Conservation (phyloP, 1,140 invertebrate genomes). For the Polypedilum pembai region DNA sequence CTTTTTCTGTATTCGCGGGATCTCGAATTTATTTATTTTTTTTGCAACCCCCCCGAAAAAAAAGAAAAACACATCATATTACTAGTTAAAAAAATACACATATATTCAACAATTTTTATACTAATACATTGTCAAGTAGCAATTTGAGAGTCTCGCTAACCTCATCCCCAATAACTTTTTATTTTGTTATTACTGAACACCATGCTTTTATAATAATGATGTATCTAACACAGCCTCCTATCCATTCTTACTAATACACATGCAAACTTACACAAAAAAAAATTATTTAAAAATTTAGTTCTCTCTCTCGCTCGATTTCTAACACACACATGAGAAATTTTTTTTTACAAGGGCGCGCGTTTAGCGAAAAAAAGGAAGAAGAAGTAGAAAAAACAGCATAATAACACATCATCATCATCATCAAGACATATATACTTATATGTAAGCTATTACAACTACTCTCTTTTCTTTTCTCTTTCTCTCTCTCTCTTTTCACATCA, state of each 20-base stretch:
- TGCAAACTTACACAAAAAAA: not conserved
- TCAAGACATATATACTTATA: not conserved
- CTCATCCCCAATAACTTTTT: not conserved
- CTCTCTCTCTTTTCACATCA: too few relatives aligned
- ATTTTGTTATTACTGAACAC: not conserved
- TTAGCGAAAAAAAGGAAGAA: not conserved
- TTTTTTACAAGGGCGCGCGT: not conserved
- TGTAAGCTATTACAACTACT: too few relatives aligned
- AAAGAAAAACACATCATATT: not conserved
- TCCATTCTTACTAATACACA: conserved; percentile 17
- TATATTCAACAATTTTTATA: too few relatives aligned
- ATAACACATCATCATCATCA: conserved; percentile 27
- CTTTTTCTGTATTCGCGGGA: not conserved
- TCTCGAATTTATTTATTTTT: too few relatives aligned
- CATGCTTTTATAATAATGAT: conserved; percentile 14
- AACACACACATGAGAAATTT: not conserved
- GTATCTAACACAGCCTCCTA: conserved; percentile 16
- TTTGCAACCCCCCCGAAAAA: too few relatives aligned
- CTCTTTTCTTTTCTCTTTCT: too few relatives aligned
- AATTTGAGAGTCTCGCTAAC: too few relatives aligned
- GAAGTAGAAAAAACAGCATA: conserved; percentile 14
- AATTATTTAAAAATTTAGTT: not conserved
- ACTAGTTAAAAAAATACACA: not conserved
- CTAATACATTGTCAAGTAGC: too few relatives aligned
- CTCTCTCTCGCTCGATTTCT: not conserved